phyloP scores from a whole-genome alignment of 2,113 vertebrate species.

The Prolemur simus region DNA sequence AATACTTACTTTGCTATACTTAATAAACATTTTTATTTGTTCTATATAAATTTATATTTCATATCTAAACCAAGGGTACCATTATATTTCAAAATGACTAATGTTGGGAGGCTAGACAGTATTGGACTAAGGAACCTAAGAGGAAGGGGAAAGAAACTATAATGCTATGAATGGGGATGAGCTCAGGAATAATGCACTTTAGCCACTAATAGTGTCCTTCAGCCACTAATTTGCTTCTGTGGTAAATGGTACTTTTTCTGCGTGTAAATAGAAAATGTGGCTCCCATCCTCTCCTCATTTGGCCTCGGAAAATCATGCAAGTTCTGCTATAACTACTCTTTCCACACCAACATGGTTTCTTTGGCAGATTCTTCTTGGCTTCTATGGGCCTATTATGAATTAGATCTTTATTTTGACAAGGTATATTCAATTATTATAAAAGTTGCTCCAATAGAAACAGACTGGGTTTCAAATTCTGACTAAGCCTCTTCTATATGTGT shows the following conservation, averaged over 20 bases:
- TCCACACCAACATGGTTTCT: neutral
- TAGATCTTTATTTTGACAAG: conserved; percentile 12
- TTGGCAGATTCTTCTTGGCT: neutral
- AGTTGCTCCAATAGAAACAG: neutral
- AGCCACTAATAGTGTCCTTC: neutral
- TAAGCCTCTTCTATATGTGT: neutral
- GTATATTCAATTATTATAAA: neutral
- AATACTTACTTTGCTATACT: neutral
- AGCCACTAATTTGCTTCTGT: neutral
- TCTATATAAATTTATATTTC: neutral
- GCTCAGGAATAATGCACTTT: neutral
- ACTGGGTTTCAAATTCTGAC: neutral
- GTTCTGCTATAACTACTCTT: neutral
- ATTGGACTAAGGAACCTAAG: neutral
- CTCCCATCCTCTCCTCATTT: neutral
- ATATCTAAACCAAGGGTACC: neutral
- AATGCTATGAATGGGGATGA: neutral
- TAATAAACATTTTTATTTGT: neutral
- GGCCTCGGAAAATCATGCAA: neutral
- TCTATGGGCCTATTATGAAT: neutral
- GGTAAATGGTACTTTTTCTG: neutral
- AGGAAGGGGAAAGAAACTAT: neutral
- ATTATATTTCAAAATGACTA: neutral
- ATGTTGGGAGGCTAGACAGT: neutral
- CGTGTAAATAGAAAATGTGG: neutral